These are phyloP conservation scores for Falco concolor DNA, from an alignment of 2,797 vertebrate genomes.

Conservation along the genomic window DNA sequence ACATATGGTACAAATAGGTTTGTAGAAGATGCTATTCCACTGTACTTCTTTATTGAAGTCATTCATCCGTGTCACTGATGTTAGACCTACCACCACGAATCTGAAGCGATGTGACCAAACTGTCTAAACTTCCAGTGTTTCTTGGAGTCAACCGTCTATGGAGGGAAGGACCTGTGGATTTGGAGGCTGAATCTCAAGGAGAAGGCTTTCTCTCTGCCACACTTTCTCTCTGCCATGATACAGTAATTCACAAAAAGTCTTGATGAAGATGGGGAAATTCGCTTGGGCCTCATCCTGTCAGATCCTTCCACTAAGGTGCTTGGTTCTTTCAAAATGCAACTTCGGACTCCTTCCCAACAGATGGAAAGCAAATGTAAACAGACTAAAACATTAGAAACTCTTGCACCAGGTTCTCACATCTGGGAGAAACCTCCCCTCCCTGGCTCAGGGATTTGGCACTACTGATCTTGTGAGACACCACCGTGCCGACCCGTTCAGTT, in stretches of 20 bases:
- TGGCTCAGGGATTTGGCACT: background rate
- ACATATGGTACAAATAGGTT: constrained; percentile 14
- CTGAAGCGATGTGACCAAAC: background rate
- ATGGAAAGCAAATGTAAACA: background rate
- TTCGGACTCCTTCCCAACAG: background rate
- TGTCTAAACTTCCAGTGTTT: background rate
- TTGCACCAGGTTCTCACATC: background rate
- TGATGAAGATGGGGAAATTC: background rate
- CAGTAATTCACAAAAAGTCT: background rate
- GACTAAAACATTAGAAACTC: background rate
- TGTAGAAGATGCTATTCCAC: constrained; percentile 37
- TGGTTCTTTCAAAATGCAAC: background rate
- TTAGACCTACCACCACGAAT: constrained; percentile 5
- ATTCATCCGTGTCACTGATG: background rate
- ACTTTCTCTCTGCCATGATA: background rate
- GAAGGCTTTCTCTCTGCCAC: background rate
- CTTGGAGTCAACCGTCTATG: background rate
- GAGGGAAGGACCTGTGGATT: background rate
- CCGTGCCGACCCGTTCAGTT: background rate
- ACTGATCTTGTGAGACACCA: background rate
- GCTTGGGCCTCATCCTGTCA: background rate
- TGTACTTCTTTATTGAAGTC: constrained; percentile 9
- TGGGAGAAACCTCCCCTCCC: background rate
- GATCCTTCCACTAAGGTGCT: background rate
- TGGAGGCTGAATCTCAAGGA: background rate